These are phyloP conservation scores for Latrodectus geometricus DNA, from an alignment of 1,140 invertebrate genomes.

Conservation along the genomic window DNA sequence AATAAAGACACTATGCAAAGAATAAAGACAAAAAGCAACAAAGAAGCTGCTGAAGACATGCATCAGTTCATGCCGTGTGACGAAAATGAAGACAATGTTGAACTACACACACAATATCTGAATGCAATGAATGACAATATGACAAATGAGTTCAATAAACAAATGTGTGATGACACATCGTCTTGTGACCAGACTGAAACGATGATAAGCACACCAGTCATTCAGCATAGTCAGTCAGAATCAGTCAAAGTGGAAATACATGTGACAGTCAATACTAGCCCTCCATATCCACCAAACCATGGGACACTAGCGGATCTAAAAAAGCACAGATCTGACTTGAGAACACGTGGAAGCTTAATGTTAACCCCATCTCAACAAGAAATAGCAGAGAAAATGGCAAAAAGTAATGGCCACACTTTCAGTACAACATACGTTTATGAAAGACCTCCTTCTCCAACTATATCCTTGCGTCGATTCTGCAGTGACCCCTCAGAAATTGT, in stretches of 20 bases:
- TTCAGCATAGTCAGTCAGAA: constrained; percentile 51
- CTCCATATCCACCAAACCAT: constrained; percentile 66
- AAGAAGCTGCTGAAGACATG: not conserved
- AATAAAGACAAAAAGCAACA: constrained; percentile 13
- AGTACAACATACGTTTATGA: constrained; percentile 63
- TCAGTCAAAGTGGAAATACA: constrained; percentile 66
- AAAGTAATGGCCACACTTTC: constrained; percentile 25
- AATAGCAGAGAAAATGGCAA: not conserved
- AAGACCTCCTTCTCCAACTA: constrained; percentile 65
- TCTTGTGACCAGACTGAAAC: not conserved
- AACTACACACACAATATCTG: constrained; percentile 36
- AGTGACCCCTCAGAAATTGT: constrained; percentile 66
- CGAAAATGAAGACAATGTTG: constrained; percentile 23
- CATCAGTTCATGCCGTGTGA: not conserved
- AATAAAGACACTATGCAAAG: constrained; percentile 44
- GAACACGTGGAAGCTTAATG: constrained; percentile 57
- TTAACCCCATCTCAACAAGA: constrained; percentile 15
- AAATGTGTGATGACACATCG: constrained; percentile 5
- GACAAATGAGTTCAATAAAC: constrained; percentile 32
- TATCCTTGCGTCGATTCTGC: constrained; percentile 65
- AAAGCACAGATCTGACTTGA: constrained; percentile 79
- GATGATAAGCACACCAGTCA: constrained; percentile 1
- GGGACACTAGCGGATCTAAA: constrained; percentile 88
- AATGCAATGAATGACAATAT: constrained; percentile 36
- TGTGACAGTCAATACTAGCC: constrained; percentile 69